Evolutionary conservation across 2,888 invertebrate genomes (phyloP).

Genomic region (Lasioglossum villosulum): DNA sequence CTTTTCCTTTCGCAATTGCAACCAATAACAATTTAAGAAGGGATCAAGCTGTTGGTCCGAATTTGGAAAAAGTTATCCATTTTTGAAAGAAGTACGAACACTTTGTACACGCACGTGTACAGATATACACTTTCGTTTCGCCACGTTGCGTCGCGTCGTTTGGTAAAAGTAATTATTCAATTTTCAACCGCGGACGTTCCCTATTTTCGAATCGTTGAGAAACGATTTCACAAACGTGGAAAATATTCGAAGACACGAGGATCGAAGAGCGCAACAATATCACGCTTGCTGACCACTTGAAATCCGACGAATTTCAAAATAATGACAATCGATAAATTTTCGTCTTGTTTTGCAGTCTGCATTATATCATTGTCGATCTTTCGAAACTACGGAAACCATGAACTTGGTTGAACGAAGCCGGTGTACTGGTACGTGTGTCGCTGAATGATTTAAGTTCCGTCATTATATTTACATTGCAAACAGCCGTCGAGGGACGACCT

Average conservation of each 20-base stretch:
- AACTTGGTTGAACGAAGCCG: slow-evolving; percentile 2
- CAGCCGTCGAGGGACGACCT: slow-evolving; percentile 11
- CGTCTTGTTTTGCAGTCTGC: neutral
- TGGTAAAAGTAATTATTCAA: neutral
- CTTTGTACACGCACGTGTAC: too few relatives aligned
- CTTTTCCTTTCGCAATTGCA: too few relatives aligned
- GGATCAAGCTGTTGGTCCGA: too few relatives aligned
- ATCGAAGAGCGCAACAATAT: neutral
- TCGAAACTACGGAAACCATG: slow-evolving; percentile 2
- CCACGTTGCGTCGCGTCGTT: neutral
- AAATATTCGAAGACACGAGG: neutral
- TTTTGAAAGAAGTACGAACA: too few relatives aligned
- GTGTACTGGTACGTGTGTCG: neutral
- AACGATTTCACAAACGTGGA: neutral
- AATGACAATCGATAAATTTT: neutral
- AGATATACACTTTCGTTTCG: neutral
- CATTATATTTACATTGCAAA: slow-evolving; percentile 17
- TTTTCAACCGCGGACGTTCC: neutral
- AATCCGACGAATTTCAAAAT: neutral
- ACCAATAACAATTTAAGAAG: too few relatives aligned
- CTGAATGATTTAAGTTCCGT: neutral
- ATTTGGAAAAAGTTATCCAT: too few relatives aligned
- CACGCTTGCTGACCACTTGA: neutral
- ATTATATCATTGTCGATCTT: neutral
- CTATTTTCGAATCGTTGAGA: neutral